Conservation (phyloP, 2,797 vertebrate genomes). For the Eulemur coronatus region DNA sequence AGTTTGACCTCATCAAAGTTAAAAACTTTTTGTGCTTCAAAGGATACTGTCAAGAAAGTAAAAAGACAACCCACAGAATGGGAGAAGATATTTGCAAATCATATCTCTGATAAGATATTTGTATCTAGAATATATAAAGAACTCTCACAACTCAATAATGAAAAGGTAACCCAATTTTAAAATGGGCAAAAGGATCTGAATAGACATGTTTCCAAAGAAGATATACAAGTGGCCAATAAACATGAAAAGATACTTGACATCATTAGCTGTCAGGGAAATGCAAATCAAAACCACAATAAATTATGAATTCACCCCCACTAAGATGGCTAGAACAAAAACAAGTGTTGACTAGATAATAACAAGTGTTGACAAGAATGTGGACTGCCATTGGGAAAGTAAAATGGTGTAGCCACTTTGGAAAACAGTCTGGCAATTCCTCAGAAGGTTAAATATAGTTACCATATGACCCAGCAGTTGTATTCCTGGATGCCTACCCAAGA, state of each 20-base stretch:
- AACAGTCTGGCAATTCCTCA: slow-evolving; percentile 22
- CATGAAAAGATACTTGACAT: not conserved
- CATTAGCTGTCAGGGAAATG: not conserved
- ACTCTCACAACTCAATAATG: not conserved
- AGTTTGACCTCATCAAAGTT: not conserved
- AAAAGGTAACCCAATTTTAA: not conserved
- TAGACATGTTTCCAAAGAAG: slow-evolving; percentile 33
- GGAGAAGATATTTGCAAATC: not conserved
- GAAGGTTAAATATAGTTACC: not conserved
- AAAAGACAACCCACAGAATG: slow-evolving; percentile 9
- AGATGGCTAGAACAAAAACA: not conserved
- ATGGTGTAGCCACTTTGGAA: slow-evolving; percentile 19
- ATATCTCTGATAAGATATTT: not conserved
- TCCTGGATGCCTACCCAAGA: not conserved
- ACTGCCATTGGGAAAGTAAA: not conserved
- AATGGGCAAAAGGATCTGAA: not conserved
- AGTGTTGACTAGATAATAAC: not conserved
- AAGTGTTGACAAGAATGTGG: not conserved
- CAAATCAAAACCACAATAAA: slow-evolving; percentile 19
- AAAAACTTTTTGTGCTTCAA: slow-evolving; percentile 15
- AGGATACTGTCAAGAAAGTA: not conserved
- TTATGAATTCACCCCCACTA: not conserved
- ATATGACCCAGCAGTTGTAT: not conserved
- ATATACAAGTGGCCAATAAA: slow-evolving; percentile 4
- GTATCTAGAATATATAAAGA: not conserved